Evolutionary conservation across 2,113 vertebrate species (phyloP).

Genomic region (Syrrhaptes paradoxus): DNA sequence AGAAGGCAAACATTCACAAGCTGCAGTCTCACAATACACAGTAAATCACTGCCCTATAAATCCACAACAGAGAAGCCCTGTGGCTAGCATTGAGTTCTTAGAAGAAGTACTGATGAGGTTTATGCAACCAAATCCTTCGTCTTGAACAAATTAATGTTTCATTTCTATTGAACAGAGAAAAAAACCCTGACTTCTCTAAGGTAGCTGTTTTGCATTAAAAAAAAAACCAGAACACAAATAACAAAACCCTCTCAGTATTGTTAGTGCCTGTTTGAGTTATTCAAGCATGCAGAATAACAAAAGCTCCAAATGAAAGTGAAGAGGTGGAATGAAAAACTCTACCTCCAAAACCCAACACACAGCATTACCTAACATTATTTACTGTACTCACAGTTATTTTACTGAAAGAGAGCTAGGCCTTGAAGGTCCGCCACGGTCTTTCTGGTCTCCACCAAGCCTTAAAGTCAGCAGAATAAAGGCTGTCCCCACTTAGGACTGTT

Average conservation of each 20-base stretch:
- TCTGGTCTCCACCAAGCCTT: not conserved
- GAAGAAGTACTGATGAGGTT: not conserved
- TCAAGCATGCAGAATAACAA: not conserved
- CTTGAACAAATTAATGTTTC: not conserved
- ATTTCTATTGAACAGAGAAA: not conserved
- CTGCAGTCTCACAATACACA: not conserved
- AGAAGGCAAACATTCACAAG: not conserved
- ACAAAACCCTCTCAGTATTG: not conserved
- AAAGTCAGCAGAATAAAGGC: not conserved
- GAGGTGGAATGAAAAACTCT: not conserved
- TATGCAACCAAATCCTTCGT: not conserved
- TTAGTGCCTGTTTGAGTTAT: not conserved
- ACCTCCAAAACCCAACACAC: not conserved
- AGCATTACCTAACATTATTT: not conserved
- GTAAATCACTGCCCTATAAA: slow-evolving; percentile 41
- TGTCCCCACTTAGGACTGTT: fast-evolving
- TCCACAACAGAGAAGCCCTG: not conserved
- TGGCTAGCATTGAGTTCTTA: not conserved
- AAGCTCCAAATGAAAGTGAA: not conserved
- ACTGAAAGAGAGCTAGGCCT: not conserved
- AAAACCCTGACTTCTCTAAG: not conserved
- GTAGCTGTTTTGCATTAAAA: not conserved
- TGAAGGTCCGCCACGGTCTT: not conserved
- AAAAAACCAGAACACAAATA: too few relatives aligned
- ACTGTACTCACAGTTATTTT: not conserved